These are phyloP conservation scores for Astropecten irregularis DNA, from an alignment of 53 echinoderm and acorn worm genomes.

Conservation along the genomic window DNA sequence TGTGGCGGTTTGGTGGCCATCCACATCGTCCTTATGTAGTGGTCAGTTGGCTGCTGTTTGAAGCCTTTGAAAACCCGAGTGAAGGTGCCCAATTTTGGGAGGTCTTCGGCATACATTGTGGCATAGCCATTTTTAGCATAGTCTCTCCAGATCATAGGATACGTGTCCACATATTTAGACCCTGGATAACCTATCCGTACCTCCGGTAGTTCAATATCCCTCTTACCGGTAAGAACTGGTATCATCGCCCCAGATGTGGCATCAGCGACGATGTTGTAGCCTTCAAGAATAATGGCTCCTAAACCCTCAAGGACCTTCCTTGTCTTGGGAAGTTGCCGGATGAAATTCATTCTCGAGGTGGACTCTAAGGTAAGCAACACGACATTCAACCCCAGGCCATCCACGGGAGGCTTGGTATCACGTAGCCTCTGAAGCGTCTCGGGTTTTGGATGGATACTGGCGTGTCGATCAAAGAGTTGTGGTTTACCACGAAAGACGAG, in stretches of 20 bases:
- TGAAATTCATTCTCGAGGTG: constrained; percentile 63
- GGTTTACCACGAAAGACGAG: not conserved
- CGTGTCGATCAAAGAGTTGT: constrained; percentile 47
- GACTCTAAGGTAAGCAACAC: constrained; percentile 59
- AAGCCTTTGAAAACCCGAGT: constrained; percentile 55
- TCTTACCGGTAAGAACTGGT: constrained; percentile 61
- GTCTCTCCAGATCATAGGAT: constrained; percentile 59
- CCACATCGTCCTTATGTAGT: constrained; percentile 60
- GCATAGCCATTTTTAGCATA: constrained; percentile 57
- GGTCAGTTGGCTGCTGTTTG: constrained; percentile 62
- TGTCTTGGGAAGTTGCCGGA: constrained; percentile 58
- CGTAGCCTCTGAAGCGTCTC: constrained; percentile 7
- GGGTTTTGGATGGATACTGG: constrained; percentile 35
- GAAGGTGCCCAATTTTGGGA: constrained; percentile 45
- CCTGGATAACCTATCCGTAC: constrained; percentile 10
- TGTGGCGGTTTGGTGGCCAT: constrained; percentile 13
- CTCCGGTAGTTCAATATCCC: constrained; percentile 41
- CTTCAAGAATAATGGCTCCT: constrained; percentile 33
- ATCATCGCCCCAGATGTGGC: constrained; percentile 58
- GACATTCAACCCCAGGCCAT: constrained; percentile 61
- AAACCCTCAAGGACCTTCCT: constrained; percentile 14
- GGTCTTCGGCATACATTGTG: constrained; percentile 65
- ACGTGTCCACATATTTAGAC: constrained; percentile 47
- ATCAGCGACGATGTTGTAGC: constrained; percentile 69
- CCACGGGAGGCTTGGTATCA: too few species aligned